A percentile compares a stretch with the other conserved stretches of the same genome.
These are phyloP conservation scores for Calidris pugnax DNA, from an alignment of 2,113 vertebrate species.

Conservation along the genomic window DNA sequence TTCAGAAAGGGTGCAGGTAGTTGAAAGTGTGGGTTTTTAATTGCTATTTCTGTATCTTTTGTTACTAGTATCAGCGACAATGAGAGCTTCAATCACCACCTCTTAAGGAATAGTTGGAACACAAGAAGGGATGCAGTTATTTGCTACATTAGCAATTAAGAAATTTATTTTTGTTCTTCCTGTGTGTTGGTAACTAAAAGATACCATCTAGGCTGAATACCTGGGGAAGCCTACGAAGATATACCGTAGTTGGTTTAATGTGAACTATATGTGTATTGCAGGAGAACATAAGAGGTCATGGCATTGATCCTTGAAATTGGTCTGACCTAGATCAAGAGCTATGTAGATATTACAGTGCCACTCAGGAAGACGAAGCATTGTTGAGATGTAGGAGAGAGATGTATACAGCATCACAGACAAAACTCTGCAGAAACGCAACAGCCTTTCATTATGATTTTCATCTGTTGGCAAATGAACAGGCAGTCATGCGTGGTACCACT, in stretches of 20 bases:
- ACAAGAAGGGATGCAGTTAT: not conserved
- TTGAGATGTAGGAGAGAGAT: not conserved
- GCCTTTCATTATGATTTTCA: not conserved
- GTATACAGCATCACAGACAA: not conserved
- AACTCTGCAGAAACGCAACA: not conserved
- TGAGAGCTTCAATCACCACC: not conserved
- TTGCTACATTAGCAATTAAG: not conserved
- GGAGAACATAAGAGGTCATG: not conserved
- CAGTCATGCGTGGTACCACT: not conserved
- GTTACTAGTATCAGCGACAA: not conserved
- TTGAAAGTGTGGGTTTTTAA: not conserved
- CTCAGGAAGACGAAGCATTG: not conserved
- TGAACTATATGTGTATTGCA: conserved; percentile 2
- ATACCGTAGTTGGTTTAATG: not conserved
- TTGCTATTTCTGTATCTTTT: not conserved
- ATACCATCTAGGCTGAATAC: not conserved
- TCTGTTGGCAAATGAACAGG: not conserved
- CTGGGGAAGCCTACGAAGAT: not conserved
- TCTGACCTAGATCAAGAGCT: conserved; percentile 36
- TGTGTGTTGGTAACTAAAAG: not conserved
- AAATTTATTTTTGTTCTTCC: not conserved
- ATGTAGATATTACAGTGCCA: not conserved
- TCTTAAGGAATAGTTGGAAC: not conserved
- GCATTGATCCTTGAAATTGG: conserved; percentile 33
- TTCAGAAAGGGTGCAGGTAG: not conserved